A percentile compares a stretch with the other conserved stretches of the same genome.
Conservation (phyloP, 2,113 vertebrate genomes). For the human region GRCh38 chr5:116579001-116579500, state of each 20-base stretch:
- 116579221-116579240: not conserved
- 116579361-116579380: not conserved
- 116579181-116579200: not conserved
- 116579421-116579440: not conserved
- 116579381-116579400: not conserved
- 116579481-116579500: too few relatives aligned
- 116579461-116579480: not conserved
- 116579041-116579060: not conserved
- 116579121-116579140: not conserved
- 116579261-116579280: not conserved
- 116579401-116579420: not conserved
- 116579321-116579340: not conserved
- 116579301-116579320: not conserved
- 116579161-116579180: not conserved
- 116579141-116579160: rapidly evolving
- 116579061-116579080: not conserved
- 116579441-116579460: not conserved
- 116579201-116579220: not conserved
- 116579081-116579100: not conserved
- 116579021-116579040: not conserved
- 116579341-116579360: not conserved
- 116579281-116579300: not conserved
- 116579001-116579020: not conserved
- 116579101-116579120: not conserved
- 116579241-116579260: not conserved